Base-by-base conservation (phyloP, 2,113 vertebrate species). In the Blennius ocellaris region DNA sequence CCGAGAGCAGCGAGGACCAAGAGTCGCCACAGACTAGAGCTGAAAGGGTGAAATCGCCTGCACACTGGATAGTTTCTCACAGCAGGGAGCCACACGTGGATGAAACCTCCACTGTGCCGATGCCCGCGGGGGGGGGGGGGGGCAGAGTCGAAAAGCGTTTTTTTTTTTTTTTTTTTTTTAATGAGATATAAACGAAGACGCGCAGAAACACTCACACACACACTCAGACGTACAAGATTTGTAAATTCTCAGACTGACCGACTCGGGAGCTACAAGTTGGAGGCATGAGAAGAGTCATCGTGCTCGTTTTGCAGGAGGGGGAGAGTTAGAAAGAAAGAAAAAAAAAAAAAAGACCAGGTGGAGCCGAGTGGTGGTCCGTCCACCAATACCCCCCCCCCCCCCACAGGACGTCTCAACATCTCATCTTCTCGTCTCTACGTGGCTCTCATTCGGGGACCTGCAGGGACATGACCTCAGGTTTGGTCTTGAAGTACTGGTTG, bases 401-500 rank as follows among this genome's bases (percentile, higher is more conserved):
- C 39, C 17, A 56, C 50, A 74, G 72, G 59, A 51, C 15, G 30
- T 48, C 39, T 52, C 48, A 0, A 10, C 39, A 36, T 48, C 5
- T 47, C 44, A 38, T 53, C 70, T 12, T 53, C 40, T 59, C 14
- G 45, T 11, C 37, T 63, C n/a, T 39, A 45, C 44, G 6, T 30
- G 1, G 4, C 2, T 2, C 47, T 96, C 95, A 98, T 76, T 96
- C 95, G 54, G 96, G 94, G 84, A 93, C 83, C 92, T 96, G 94
- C 79, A 98, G 92, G 73, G 96, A 94, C 66, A 93, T 92, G 86
- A 96, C 94, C n/a, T 89, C 86, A 8, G 96, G 96, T 92, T 99
- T 99, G 93, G 95, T 96, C 92, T 95, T 94, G 88, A 98, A 99
- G 94, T 99, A 99, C 78, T 96, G 96, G 86, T 96, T 95, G 91